Evolutionary conservation across 2,113 vertebrate species (phyloP).

Genomic region (Heloderma charlesbogerti): DNA sequence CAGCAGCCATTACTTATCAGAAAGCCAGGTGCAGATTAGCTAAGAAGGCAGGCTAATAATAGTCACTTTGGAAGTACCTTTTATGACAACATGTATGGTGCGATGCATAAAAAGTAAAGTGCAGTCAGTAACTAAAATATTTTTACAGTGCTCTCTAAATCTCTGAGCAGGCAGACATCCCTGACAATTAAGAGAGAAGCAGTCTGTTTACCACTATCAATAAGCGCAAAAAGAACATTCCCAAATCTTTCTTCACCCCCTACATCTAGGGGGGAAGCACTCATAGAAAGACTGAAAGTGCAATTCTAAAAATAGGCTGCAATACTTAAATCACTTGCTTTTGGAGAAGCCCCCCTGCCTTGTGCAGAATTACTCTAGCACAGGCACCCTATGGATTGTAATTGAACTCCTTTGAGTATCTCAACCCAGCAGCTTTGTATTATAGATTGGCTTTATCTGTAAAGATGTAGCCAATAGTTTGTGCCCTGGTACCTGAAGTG

Average conservation of each 20-base stretch:
- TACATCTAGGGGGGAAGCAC: neutral
- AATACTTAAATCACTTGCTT: neutral
- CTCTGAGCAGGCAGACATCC: neutral
- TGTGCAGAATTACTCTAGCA: neutral
- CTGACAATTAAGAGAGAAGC: neutral
- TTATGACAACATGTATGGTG: neutral
- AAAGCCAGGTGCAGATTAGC: neutral
- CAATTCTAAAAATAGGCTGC: neutral
- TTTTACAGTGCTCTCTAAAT: neutral
- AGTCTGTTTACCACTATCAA: neutral
- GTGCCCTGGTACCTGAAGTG: neutral
- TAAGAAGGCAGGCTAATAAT: constrained; percentile 11
- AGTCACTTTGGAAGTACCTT: constrained; percentile 25
- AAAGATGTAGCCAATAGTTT: neutral
- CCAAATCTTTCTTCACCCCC: neutral
- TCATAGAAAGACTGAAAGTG: neutral
- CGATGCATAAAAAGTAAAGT: constrained; percentile 28
- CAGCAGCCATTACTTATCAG: neutral
- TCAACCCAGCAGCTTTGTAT: neutral
- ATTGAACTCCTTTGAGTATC: neutral
- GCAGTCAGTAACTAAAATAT: neutral
- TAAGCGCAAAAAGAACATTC: neutral
- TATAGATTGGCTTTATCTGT: neutral
- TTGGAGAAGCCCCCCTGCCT: neutral
- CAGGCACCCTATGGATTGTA: neutral